Base-by-base conservation (phyloP, 2,113 vertebrate genomes). In the Mesoclemmys tuberculata region DNA sequence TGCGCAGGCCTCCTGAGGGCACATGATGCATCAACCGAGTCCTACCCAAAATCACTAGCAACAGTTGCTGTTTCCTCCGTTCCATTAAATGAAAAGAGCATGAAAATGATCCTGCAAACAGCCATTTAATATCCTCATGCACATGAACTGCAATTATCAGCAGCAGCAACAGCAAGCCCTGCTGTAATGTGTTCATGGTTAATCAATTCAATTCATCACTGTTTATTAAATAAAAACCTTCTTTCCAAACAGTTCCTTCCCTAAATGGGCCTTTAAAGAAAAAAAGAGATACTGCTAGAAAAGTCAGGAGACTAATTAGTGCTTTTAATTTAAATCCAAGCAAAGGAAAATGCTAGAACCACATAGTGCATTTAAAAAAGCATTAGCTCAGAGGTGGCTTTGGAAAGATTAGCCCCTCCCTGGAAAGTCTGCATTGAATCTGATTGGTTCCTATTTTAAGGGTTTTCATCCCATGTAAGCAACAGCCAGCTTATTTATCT, bases 171-270 rank as follows among this genome's bases (percentile, higher is more conserved):
- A 97, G 96, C 93, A 90, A 95, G 89, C 96, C 91, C 96, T 11
- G 85, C 44, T n/a, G 94, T 97, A 97, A 97, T 80, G 91, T 90
- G 94, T 96, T 98, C 97, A 96, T 93, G 97, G 96, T 94, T 97
- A 98, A 98, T 98, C 98, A 93, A 97, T 98, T 95, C 95, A 61
- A 98, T 97, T 97, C 98, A 98, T 98, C 97, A 93, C 92, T 97
- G 97, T 98, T 98, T 97, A 98, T 98, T 98, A 98, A 98, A 98
- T 97, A 98, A 98, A 98, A 98, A 94, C 97, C 97, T 96, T 95
- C 94, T 98, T 97, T 97, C 96, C 94, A 97, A 98, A 97, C 92
- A 97, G 91, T 95, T 91, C 93, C 94, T 90, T 52, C 93, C 93
- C 85, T 81, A 96, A 95, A 91, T 91, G 89, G 56, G 29, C 94